Evolutionary conservation across 2,797 vertebrate genomes (phyloP).

Genomic region (Eospalax fontanierii): DNA sequence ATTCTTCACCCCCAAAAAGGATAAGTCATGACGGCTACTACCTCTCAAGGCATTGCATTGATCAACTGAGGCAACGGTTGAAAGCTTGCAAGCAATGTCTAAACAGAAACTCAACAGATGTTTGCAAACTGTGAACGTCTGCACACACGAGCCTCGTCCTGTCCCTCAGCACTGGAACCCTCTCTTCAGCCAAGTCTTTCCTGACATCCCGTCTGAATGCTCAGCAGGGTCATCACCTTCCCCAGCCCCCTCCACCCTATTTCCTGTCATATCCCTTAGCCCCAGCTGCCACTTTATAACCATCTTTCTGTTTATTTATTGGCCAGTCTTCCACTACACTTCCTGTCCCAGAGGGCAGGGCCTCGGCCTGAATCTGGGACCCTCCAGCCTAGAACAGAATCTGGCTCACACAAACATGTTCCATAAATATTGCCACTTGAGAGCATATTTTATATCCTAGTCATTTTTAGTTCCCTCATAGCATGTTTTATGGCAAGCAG

Average conservation of each 20-base stretch:
- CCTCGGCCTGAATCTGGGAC: background rate
- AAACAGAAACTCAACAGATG: background rate
- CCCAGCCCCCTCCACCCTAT: accelerated
- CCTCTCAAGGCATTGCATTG: accelerated
- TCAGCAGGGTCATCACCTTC: background rate
- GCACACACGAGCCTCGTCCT: background rate
- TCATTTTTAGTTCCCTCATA: slow-evolving; percentile 49
- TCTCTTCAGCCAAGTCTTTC: background rate
- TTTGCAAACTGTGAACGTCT: background rate
- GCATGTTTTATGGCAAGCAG: slow-evolving; percentile 57
- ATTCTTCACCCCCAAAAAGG: background rate
- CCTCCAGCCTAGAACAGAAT: background rate
- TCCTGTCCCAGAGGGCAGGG: background rate
- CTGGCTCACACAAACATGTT: slow-evolving; percentile 12
- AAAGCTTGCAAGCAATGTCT: background rate
- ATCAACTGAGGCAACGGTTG: background rate
- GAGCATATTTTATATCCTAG: slow-evolving; percentile 47
- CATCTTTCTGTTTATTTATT: background rate
- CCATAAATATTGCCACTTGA: slow-evolving; percentile 49
- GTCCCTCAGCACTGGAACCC: accelerated
- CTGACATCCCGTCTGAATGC: background rate
- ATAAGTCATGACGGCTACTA: too few relatives aligned
- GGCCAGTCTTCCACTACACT: background rate
- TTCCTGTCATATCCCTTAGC: background rate
- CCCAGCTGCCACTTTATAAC: background rate